Conservation (phyloP, 2,113 vertebrate genomes). For the Toxotes jaculatrix region DNA sequence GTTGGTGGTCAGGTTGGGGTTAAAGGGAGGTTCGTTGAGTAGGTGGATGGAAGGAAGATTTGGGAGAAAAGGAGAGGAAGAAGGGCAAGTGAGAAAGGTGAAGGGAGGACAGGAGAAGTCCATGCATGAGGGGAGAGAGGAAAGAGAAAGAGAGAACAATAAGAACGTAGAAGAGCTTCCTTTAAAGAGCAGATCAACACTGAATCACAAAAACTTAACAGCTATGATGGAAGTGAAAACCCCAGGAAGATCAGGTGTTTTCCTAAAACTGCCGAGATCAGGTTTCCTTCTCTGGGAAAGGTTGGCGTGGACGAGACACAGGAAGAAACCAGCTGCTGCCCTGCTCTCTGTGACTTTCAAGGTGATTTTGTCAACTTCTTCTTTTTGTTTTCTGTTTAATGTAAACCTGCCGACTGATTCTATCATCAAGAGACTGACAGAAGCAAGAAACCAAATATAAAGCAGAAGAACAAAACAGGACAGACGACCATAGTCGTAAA, state of each 20-base stretch:
- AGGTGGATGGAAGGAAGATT: neutral
- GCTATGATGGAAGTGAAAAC: neutral
- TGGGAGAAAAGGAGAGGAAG: conserved; percentile 3
- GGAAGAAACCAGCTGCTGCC: neutral
- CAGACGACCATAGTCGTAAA: neutral
- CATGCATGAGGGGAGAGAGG: conserved; percentile 50
- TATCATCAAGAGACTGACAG: neutral
- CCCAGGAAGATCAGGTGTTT: neutral
- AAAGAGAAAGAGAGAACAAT: conserved; percentile 43
- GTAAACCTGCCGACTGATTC: neutral
- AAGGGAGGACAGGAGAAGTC: neutral
- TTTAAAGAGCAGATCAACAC: neutral
- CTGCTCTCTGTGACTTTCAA: too few species aligned
- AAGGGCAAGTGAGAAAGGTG: neutral
- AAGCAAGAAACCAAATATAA: neutral
- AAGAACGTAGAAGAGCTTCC: conserved; percentile 24
- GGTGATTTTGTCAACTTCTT: too few species aligned
- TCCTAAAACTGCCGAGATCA: neutral
- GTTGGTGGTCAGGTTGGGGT: conserved; percentile 4
- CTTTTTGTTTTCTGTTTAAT: neutral
- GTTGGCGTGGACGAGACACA: too few species aligned
- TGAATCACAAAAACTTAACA: neutral
- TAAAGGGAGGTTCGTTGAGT: conserved; percentile 28
- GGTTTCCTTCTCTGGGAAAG: neutral
- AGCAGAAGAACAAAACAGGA: neutral